phyloP scores from a whole-genome alignment of 1,140 invertebrate species.

The Glossosoma conforme region DNA sequence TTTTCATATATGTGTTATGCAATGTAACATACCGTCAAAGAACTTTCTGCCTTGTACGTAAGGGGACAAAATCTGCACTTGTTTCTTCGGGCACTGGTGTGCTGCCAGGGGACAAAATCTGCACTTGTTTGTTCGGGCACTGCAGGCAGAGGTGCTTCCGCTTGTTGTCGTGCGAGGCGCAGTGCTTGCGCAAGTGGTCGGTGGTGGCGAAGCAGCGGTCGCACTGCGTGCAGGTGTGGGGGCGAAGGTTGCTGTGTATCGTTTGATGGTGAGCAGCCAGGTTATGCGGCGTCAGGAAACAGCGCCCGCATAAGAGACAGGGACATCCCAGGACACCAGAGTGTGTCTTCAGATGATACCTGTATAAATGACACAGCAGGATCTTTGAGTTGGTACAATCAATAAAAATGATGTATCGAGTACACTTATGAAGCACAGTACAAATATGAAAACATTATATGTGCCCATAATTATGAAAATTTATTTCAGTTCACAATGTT shows the following conservation, averaged over 20 bases:
- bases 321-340: not conserved
- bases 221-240: slow-evolving; percentile 10
- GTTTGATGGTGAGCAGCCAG: slow-evolving; percentile 8
- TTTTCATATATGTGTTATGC: too few species aligned
- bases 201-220: slow-evolving; percentile 7
- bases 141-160: slow-evolving; percentile 15
- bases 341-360: slow-evolving; percentile 25
- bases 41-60: too few species aligned
- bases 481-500: too few species aligned
- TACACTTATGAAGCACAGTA: too few species aligned
- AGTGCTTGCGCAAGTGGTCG: slow-evolving; percentile 25
- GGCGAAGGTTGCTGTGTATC: slow-evolving; percentile 14
- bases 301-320: slow-evolving; percentile 10
- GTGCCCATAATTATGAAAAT: too few species aligned
- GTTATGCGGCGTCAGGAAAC: slow-evolving; percentile 14
- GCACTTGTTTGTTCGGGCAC: slow-evolving; percentile 23
- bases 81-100: not conserved
- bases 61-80: not conserved
- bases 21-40: too few species aligned
- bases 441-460: too few species aligned
- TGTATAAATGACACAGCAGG: too few species aligned
- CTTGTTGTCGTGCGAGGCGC: slow-evolving; percentile 15
- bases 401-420: too few species aligned
- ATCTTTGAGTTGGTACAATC: too few species aligned
- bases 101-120: too few species aligned